Evolutionary conservation across 2,113 vertebrate species (phyloP).

Genomic region (Heterochromis multidens): DNA sequence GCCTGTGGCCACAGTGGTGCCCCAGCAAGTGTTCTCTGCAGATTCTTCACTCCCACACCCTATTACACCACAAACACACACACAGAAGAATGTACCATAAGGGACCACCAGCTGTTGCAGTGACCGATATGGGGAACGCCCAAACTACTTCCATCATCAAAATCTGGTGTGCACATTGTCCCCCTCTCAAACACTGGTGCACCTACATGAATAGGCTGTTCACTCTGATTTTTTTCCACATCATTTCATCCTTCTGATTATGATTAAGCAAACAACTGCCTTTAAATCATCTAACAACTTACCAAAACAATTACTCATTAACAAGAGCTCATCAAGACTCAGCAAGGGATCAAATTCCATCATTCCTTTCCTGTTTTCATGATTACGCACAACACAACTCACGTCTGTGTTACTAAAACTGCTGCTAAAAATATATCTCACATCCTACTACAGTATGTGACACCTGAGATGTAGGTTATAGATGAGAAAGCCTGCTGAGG

Average conservation of each 20-base stretch:
- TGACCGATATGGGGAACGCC: constrained; percentile 38
- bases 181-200: not conserved
- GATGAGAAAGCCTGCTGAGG: not conserved
- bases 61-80: constrained; percentile 16
- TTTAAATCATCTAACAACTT: not conserved
- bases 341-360: not conserved
- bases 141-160: constrained; percentile 40
- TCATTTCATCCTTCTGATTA: not conserved
- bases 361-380: not conserved
- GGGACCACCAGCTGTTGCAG: constrained; percentile 62
- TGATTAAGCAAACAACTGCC: not conserved
- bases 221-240: not conserved
- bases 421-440: constrained; percentile 17
- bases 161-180: constrained; percentile 1
- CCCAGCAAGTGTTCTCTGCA: constrained; percentile 42
- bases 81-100: constrained; percentile 61
- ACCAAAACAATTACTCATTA: constrained; percentile 6
- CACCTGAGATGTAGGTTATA: constrained; percentile 26
- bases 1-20: constrained; percentile 39
- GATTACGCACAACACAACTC: not conserved
- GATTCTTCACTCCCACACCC: constrained; percentile 41
- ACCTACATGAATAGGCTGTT: not conserved
- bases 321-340: not conserved
- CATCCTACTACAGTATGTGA: constrained; percentile 34
- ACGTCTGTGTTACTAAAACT: not conserved